Evolutionary conservation across 2,113 vertebrate species (phyloP).

Genomic region (Melanotaenia duboulayi): DNA sequence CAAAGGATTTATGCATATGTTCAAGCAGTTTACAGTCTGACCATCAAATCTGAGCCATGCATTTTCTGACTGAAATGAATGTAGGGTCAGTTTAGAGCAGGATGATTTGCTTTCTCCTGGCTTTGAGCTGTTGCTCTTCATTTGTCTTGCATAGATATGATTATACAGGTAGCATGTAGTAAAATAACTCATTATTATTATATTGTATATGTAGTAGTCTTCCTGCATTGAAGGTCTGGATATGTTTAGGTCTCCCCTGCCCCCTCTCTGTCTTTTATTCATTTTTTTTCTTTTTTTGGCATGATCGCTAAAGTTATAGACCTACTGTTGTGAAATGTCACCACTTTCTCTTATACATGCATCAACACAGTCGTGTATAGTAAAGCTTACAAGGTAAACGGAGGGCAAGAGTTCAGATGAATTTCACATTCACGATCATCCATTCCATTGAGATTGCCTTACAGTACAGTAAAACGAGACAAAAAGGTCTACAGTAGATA

Average conservation of each 20-base stretch:
- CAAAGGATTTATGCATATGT: conserved; percentile 80
- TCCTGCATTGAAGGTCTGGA: conserved; percentile 72
- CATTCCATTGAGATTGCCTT: conserved; percentile 80
- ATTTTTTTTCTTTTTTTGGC: conserved; percentile 19
- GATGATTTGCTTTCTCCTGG: conserved; percentile 66
- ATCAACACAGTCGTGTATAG: conserved; percentile 39
- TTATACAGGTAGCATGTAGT: conserved; percentile 77
- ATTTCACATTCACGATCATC: conserved; percentile 67
- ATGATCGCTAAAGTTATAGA: conserved; percentile 57
- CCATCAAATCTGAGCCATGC: conserved; percentile 83
- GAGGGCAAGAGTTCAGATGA: conserved; percentile 56
- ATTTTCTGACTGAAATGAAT: conserved; percentile 80
- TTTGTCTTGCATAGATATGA: conserved; percentile 73
- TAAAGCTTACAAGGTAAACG: conserved; percentile 60
- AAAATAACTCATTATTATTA: conserved; percentile 63
- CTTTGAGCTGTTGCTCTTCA: conserved; percentile 76
- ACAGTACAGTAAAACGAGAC: conserved; percentile 66
- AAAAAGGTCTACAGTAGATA: conserved; percentile 66
- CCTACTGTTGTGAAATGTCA: conserved; percentile 59
- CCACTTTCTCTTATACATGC: conserved; percentile 38
- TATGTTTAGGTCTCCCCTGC: conserved; percentile 9
- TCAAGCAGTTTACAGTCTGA: conserved; percentile 79
- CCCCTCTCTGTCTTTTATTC: neutral
- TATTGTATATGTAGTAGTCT: conserved; percentile 74
- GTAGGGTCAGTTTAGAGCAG: conserved; percentile 76